These are phyloP conservation scores for Athalia cordata DNA, from an alignment of 2,888 invertebrate genomes.

Conservation along the genomic window DNA sequence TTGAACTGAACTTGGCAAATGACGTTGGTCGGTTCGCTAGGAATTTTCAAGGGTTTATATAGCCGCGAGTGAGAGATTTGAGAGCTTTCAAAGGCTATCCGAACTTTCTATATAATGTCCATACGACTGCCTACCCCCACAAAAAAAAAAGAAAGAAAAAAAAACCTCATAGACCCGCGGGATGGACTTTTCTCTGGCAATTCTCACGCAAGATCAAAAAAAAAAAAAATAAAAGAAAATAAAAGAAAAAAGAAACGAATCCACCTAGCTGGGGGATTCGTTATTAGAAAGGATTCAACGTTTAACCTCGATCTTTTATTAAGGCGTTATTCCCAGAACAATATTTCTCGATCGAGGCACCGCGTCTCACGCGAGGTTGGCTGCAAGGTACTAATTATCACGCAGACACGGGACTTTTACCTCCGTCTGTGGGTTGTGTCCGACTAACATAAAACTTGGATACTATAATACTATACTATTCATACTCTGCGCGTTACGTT, in stretches of 20 bases:
- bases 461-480: background rate
- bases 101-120: background rate
- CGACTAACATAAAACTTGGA: background rate
- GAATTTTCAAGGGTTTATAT: slow-evolving; percentile 13
- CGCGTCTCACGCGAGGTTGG: slow-evolving; percentile 1
- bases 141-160: background rate
- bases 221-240: background rate
- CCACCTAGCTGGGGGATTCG: slow-evolving; percentile 16
- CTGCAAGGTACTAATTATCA: slow-evolving; percentile 20
- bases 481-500: background rate
- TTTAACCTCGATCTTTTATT: slow-evolving; percentile 28
- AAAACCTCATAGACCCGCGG: background rate
- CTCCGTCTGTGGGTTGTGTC: background rate
- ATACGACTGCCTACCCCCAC: background rate
- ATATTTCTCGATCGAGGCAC: slow-evolving; percentile 20
- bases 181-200: too few species aligned
- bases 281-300: slow-evolving; percentile 38
- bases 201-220: background rate
- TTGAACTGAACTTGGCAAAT: slow-evolving; percentile 39
- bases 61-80: slow-evolving; percentile 13
- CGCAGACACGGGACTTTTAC: background rate
- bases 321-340: slow-evolving; percentile 12
- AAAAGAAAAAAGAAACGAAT: background rate
- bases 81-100: slow-evolving; percentile 27
- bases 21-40: slow-evolving; percentile 25